Percentiles rank a stretch among this genome's conserved stretches.
Evolutionary conservation across 2,797 vertebrate genomes (phyloP).

Genomic region (Melopsittacus undulatus): DNA sequence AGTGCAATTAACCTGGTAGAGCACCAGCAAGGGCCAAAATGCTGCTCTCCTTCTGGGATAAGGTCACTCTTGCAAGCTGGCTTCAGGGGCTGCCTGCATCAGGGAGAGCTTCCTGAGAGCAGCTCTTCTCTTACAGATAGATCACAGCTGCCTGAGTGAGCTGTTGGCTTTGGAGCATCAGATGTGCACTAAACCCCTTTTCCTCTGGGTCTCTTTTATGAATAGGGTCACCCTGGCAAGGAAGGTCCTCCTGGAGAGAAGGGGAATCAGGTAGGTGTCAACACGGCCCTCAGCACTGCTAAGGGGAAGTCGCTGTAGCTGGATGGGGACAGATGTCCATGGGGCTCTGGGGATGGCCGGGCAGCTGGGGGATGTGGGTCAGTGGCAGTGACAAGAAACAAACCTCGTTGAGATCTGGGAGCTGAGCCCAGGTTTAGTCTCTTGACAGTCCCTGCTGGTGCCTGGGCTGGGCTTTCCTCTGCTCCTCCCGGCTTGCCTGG

Average conservation of each 20-base stretch:
- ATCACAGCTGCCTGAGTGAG: not conserved
- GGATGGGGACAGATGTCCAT: not conserved
- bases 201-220: not conserved
- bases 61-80: not conserved
- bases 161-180: not conserved
- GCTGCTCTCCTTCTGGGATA: not conserved
- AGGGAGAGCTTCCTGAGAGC: not conserved
- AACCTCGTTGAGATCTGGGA: not conserved
- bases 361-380: not conserved
- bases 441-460: not conserved
- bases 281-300: not conserved
- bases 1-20: not conserved
- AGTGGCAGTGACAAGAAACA: not conserved
- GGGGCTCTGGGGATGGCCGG: fast-evolving
- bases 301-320: fast-evolving
- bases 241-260: conserved; percentile 96
- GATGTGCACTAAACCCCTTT: not conserved
- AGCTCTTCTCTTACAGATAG: not conserved
- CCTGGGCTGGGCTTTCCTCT: not conserved
- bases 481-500: not conserved
- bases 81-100: not conserved
- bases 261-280: conserved; percentile 85
- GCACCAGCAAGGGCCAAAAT: not conserved
- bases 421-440: not conserved
- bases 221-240: conserved; percentile 96